Percentiles rank a stretch among this genome's conserved stretches.
phyloP scores from a whole-genome alignment of 2,888 invertebrate genomes.

The Phyllotreta cruciferae region DNA sequence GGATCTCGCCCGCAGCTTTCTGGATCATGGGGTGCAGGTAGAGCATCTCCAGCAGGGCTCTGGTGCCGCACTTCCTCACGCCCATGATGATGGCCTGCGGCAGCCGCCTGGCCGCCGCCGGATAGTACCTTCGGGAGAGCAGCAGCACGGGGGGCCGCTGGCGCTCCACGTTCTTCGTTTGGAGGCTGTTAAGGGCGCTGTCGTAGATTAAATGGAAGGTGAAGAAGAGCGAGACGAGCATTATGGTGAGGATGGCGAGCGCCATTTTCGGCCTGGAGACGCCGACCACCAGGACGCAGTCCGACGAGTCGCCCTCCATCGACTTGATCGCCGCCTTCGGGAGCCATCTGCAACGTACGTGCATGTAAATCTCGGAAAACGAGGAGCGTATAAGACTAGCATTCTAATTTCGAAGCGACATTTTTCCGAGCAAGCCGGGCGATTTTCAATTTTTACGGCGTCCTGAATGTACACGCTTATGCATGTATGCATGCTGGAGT shows the following conservation, averaged over 20 bases:
- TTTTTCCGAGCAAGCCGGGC: too few species aligned
- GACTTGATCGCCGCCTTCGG: constrained; percentile 83
- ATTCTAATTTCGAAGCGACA: too few species aligned
- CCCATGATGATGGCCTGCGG: constrained; percentile 92
- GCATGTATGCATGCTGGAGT: not conserved
- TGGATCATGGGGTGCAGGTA: constrained; percentile 92
- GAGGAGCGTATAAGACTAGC: not conserved
- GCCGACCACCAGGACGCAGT: constrained; percentile 84
- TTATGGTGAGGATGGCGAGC: constrained; percentile 79
- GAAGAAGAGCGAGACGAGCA: constrained; percentile 81
- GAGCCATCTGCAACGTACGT: constrained; percentile 73
- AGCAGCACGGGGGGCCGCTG: constrained; percentile 55
- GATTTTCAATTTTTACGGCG: not conserved
- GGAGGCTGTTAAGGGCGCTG: constrained; percentile 82
- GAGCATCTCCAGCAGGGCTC: constrained; percentile 95
- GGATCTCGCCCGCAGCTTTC: constrained; percentile 93
- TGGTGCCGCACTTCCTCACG: constrained; percentile 94
- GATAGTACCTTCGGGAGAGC: constrained; percentile 60
- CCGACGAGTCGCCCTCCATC: constrained; percentile 82
- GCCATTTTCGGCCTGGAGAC: constrained; percentile 86
- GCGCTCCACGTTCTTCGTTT: constrained; percentile 60
- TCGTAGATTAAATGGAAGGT: constrained; percentile 87
- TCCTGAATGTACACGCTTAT: not conserved
- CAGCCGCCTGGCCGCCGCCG: constrained; percentile 69
- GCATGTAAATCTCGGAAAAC: not conserved